Conservation (phyloP, 2,113 vertebrate genomes). For the Perognathus longimembris region DNA sequence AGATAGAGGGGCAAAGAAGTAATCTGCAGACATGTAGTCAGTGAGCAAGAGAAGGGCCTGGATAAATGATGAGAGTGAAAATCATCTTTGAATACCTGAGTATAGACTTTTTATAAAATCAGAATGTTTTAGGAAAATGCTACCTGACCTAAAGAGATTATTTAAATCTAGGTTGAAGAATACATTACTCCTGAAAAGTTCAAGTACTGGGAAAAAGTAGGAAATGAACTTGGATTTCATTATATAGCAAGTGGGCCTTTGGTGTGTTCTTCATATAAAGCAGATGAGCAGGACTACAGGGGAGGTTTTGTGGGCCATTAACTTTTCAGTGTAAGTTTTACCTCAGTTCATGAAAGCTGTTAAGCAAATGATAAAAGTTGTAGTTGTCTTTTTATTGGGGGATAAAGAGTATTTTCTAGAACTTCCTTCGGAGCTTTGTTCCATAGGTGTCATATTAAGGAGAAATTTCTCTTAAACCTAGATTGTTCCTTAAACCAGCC, state of each 20-base stretch:
- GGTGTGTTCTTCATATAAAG: constrained; percentile 99
- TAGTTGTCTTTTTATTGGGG: background rate
- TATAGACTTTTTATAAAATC: constrained; percentile 16
- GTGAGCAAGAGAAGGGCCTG: background rate
- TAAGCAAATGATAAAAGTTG: background rate
- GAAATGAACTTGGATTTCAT: constrained; percentile 94
- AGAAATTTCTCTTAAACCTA: background rate
- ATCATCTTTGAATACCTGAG: background rate
- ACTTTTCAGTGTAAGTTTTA: background rate
- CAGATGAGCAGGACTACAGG: constrained; percentile 88
- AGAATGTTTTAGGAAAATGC: constrained; percentile 6
- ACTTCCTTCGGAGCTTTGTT: background rate
- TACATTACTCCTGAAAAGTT: constrained; percentile 97
- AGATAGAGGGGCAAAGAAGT: background rate
- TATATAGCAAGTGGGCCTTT: constrained; percentile 98
- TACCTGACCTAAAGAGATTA: constrained; percentile 59
- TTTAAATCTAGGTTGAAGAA: constrained; percentile 93
- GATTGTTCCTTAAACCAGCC: background rate
- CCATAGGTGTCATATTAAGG: background rate
- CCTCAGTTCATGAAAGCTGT: rapidly evolving
- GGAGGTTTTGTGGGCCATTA: background rate
- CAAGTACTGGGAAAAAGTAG: constrained; percentile 96
- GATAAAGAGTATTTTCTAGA: background rate
- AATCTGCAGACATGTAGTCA: background rate
- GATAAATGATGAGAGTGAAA: background rate